Conservation (phyloP, 2,797 vertebrate genomes). For the Acanthis flammea region DNA sequence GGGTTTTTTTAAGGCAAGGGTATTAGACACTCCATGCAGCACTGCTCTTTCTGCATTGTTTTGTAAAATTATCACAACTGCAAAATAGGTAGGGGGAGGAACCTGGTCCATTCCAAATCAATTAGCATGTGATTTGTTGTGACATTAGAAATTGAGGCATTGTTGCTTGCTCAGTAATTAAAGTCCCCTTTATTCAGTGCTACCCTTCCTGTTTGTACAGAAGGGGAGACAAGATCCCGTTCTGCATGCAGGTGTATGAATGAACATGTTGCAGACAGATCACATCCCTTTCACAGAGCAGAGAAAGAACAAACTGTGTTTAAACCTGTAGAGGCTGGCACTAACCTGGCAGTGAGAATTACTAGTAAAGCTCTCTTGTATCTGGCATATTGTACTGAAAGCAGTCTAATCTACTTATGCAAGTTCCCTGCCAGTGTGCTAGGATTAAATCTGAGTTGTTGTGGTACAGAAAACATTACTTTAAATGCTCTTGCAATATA, state of each 20-base stretch:
- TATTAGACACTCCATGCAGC: not conserved
- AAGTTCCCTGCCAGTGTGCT: not conserved
- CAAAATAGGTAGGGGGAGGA: not conserved
- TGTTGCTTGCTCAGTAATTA: not conserved
- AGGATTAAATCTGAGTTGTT: conserved; percentile 20
- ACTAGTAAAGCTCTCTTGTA: not conserved
- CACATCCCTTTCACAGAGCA: not conserved
- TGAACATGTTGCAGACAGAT: not conserved
- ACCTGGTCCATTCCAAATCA: not conserved
- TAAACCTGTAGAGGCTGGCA: not conserved
- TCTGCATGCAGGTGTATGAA: accelerated
- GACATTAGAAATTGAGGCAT: not conserved
- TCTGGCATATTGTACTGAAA: conserved; percentile 1
- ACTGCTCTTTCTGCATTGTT: not conserved
- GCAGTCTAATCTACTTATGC: not conserved
- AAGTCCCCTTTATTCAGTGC: not conserved
- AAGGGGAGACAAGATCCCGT: not conserved
- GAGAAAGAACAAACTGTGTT: not conserved
- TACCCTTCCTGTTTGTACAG: not conserved
- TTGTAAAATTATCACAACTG: not conserved
- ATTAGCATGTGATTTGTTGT: not conserved
- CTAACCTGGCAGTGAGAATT: not conserved
- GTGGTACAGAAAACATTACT: not conserved
- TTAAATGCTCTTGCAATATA: not conserved
- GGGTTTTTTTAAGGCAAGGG: not conserved